phyloP scores from a whole-genome alignment of 2,797 vertebrate species.

The Kryptopterus vitreolus region DNA sequence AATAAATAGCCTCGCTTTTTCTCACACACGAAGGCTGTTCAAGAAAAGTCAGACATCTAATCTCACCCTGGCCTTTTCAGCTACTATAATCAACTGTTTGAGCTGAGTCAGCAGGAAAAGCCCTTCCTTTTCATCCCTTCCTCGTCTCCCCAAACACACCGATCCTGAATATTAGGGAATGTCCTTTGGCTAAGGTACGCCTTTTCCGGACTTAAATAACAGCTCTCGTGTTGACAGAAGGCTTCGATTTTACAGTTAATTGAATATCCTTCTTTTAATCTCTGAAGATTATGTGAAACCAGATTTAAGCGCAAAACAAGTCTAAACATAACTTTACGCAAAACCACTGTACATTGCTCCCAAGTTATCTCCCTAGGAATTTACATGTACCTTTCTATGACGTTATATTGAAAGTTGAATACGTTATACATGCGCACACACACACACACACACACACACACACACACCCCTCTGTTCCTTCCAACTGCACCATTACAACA shows the following conservation, averaged over 20 bases:
- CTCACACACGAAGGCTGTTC: conserved; percentile 13
- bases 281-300: not conserved
- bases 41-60: conserved; percentile 49
- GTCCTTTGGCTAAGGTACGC: not conserved
- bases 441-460: too few species aligned
- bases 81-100: conserved; percentile 48
- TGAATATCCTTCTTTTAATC: not conserved
- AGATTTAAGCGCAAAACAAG: not conserved
- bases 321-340: not conserved
- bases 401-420: too few species aligned
- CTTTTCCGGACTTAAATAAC: conserved; percentile 8
- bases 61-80: conserved; percentile 34
- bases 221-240: not conserved
- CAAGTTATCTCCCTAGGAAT: too few species aligned
- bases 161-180: conserved; percentile 25
- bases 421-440: too few species aligned
- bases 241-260: not conserved
- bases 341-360: too few species aligned
- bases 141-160: conserved; percentile 14
- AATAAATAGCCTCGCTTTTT: conserved; percentile 35
- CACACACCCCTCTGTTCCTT: too few species aligned
- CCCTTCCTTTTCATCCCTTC: conserved; percentile 12
- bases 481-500: too few species aligned
- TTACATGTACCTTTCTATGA: too few species aligned
- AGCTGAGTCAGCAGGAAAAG: conserved; percentile 47